Evolutionary conservation across 2,888 invertebrate species (phyloP).

Genomic region (Diaprepes abbreviatus): DNA sequence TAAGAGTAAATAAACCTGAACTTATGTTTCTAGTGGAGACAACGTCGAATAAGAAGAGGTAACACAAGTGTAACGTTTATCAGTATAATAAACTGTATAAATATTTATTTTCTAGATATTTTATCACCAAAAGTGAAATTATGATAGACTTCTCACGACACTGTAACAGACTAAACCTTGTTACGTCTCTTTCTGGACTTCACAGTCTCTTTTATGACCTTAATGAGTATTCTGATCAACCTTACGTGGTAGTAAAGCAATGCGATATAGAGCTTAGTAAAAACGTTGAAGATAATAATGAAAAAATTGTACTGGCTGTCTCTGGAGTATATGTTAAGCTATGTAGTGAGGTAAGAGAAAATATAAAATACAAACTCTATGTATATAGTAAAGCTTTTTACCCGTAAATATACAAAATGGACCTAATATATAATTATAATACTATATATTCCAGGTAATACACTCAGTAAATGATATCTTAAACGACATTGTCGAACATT

Average conservation of each 20-base stretch:
- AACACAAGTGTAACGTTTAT: too few relatives aligned
- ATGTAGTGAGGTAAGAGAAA: constrained; percentile 73
- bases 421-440: too few relatives aligned
- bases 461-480: constrained; percentile 76
- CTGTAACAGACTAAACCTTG: constrained; percentile 75
- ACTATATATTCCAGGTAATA: constrained; percentile 67
- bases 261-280: constrained; percentile 80
- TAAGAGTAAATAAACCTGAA: constrained; percentile 83
- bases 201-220: constrained; percentile 69
- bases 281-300: constrained; percentile 75
- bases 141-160: constrained; percentile 80
- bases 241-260: constrained; percentile 76
- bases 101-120: constrained; percentile 54
- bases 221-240: constrained; percentile 63
- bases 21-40: constrained; percentile 80
- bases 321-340: constrained; percentile 80
- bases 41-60: constrained; percentile 70
- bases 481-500: constrained; percentile 66
- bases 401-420: too few relatives aligned
- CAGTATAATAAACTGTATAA: too few relatives aligned
- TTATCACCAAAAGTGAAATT: constrained; percentile 78
- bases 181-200: constrained; percentile 74
- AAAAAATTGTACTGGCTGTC: constrained; percentile 75
- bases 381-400: too few relatives aligned
- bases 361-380: background rate